These are phyloP conservation scores for Pteria penguin DNA, from an alignment of 2,888 invertebrate genomes.

Conservation along the genomic window DNA sequence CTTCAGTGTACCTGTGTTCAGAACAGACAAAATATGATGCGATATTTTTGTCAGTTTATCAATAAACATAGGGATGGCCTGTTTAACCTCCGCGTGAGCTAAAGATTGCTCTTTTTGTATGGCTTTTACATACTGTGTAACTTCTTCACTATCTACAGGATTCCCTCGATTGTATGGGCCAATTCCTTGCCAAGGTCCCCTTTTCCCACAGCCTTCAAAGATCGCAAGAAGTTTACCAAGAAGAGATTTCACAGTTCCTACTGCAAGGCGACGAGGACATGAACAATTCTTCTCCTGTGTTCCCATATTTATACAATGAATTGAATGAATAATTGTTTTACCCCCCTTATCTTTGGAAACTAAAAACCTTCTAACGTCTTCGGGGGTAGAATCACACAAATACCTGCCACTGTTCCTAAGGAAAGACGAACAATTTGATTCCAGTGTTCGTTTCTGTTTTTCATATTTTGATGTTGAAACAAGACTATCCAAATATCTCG, in stretches of 20 bases:
- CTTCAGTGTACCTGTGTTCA: not conserved
- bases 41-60: not conserved
- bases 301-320: not conserved
- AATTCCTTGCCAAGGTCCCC: slow-evolving; percentile 1
- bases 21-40: not conserved
- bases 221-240: not conserved
- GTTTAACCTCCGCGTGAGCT: slow-evolving; percentile 22
- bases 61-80: slow-evolving; percentile 6
- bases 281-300: not conserved
- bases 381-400: not conserved
- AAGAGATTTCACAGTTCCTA: slow-evolving; percentile 13
- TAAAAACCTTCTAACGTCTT: slow-evolving; percentile 20
- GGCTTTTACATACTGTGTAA: slow-evolving; percentile 23
- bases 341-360: slow-evolving; percentile 19
- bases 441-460: not conserved
- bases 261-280: slow-evolving; percentile 24
- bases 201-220: slow-evolving; percentile 10
- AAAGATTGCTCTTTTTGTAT: slow-evolving; percentile 26
- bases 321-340: slow-evolving; percentile 16
- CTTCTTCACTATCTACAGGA: slow-evolving; percentile 18
- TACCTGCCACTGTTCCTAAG: not conserved
- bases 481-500: slow-evolving; percentile 3
- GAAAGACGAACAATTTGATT: not conserved
- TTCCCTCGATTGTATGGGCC: not conserved
- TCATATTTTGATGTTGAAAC: not conserved